phyloP scores from a whole-genome alignment of 2,888 invertebrate genomes.

The Furcula furcula region DNA sequence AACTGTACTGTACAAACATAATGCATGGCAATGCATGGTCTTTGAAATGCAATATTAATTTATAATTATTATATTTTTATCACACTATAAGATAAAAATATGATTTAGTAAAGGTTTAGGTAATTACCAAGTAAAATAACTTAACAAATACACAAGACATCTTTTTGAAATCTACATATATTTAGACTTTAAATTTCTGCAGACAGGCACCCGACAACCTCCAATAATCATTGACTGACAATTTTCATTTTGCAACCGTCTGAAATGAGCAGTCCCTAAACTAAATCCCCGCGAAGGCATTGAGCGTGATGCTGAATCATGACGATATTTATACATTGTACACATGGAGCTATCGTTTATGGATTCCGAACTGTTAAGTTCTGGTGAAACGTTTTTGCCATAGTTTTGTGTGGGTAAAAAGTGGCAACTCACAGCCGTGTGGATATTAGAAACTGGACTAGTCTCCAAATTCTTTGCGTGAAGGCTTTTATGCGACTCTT shows the following conservation, averaged over 20 bases:
- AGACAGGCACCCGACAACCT: conserved; percentile 23
- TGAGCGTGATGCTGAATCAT: too few species aligned
- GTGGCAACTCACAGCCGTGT: neutral
- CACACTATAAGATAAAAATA: too few species aligned
- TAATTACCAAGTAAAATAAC: too few species aligned
- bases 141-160: too few species aligned
- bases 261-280: conserved; percentile 12
- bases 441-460: conserved; percentile 1
- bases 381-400: neutral
- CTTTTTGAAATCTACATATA: conserved; percentile 8
- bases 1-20: too few species aligned
- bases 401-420: neutral
- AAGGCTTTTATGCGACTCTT: neutral
- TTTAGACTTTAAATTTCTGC: conserved; percentile 9
- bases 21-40: too few species aligned
- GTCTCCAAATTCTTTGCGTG: neutral
- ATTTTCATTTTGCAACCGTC: conserved; percentile 8
- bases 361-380: too few species aligned
- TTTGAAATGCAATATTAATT: too few species aligned
- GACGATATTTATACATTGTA: too few species aligned
- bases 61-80: too few species aligned
- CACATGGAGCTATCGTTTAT: too few species aligned
- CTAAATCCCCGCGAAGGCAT: conserved; percentile 10
- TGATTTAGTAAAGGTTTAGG: too few species aligned
- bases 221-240: conserved; percentile 17